phyloP scores from a whole-genome alignment of 2,113 vertebrate species.

The Pterophyllum scalare region DNA sequence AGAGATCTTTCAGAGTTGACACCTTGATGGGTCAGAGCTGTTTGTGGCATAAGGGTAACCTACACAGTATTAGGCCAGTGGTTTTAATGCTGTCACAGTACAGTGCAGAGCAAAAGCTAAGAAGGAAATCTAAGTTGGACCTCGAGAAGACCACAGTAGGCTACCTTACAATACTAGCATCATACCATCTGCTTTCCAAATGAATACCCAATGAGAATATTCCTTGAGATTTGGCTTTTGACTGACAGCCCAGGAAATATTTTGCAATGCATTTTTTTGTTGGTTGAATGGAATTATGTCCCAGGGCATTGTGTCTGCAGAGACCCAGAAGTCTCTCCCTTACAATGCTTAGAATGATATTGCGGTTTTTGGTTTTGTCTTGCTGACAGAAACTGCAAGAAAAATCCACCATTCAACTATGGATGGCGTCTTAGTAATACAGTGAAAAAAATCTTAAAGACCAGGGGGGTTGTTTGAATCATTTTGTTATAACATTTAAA shows the following conservation, averaged over 20 bases:
- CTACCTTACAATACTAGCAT: neutral
- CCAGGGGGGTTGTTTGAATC: conserved; percentile 23
- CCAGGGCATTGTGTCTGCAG: conserved; percentile 6
- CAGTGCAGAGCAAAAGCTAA: neutral
- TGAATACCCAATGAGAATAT: conserved; percentile 58
- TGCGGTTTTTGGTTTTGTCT: conserved; percentile 60
- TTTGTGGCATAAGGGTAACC: neutral
- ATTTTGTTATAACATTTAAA: neutral
- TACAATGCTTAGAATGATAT: conserved; percentile 39
- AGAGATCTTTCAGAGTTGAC: neutral
- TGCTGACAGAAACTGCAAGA: conserved; percentile 16
- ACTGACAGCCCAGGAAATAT: conserved; percentile 65
- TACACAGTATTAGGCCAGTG: neutral
- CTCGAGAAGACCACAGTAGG: neutral
- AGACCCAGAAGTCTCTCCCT: conserved; percentile 25
- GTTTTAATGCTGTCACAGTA: neutral
- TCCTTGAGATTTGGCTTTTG: conserved; percentile 35
- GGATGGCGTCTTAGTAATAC: conserved; percentile 23
- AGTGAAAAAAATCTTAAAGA: conserved; percentile 29
- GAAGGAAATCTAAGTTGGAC: neutral
- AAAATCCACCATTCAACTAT: conserved; percentile 49
- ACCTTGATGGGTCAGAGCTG: neutral
- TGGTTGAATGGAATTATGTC: conserved; percentile 52
- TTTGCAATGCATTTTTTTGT: conserved; percentile 51
- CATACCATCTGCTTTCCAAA: conserved; percentile 61